A percentile compares a stretch with the other conserved stretches of the same genome.
Evolutionary conservation across 2,888 invertebrate genomes (phyloP).

Genomic region (Phanerotoma sp.): DNA sequence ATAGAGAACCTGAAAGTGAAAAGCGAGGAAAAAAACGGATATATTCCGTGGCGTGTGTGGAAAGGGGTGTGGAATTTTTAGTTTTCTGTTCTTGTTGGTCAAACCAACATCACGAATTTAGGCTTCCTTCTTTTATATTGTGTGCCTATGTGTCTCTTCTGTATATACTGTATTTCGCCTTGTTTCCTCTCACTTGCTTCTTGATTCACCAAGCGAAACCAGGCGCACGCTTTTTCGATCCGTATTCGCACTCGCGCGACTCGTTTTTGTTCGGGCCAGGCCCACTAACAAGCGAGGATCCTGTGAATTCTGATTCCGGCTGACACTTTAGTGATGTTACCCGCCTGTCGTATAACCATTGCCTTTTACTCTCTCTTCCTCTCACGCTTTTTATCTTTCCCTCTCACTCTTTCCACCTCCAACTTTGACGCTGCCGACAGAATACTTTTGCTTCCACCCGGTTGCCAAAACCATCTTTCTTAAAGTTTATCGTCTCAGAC

Average conservation of each 20-base stretch:
- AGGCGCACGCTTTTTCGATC: conserved; percentile 28
- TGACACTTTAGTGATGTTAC: conserved; percentile 58
- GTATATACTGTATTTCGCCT: background rate
- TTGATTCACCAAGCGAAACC: conserved; percentile 27
- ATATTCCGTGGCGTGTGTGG: conserved; percentile 29
- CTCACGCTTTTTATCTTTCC: conserved; percentile 1
- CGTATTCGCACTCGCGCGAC: conserved; percentile 38
- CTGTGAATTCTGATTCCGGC: conserved; percentile 56
- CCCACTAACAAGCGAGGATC: conserved; percentile 54
- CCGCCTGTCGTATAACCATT: conserved; percentile 39
- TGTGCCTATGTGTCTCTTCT: background rate
- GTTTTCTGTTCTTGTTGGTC: background rate
- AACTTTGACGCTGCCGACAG: conserved; percentile 30
- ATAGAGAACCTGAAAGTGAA: conserved; percentile 34
- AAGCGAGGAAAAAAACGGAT: conserved; percentile 35
- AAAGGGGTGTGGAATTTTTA: conserved; percentile 20
- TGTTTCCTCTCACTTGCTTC: conserved; percentile 17
- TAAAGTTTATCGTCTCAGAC: background rate
- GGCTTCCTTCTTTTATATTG: conserved; percentile 1
- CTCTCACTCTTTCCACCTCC: conserved; percentile 10
- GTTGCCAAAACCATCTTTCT: background rate
- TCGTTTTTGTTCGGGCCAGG: conserved; percentile 48
- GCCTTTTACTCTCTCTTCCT: conserved; percentile 6
- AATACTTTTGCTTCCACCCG: background rate
- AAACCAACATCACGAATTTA: conserved; percentile 6